Conservation (phyloP, 2,888 invertebrate species). For the Zootermopsis nevadensis region DNA sequence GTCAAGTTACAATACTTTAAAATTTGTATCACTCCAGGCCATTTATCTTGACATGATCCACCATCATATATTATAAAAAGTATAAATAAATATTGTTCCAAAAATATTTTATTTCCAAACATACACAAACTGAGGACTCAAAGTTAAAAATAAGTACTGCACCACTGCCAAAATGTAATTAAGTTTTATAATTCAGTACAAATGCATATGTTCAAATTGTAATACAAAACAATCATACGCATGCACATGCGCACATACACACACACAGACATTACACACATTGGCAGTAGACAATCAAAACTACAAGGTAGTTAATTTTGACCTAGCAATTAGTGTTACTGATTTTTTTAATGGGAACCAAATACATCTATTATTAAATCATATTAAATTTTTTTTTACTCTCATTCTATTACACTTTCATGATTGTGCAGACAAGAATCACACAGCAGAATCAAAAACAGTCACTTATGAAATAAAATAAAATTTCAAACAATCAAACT, state of each 20-base stretch:
- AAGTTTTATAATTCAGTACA: constrained; percentile 31
- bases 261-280: constrained; percentile 22
- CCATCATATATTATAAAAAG: constrained; percentile 37
- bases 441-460: not conserved
- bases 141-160: constrained; percentile 39
- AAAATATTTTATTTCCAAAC: constrained; percentile 43
- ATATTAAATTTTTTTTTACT: not conserved
- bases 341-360: not conserved
- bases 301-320: not conserved
- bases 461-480: not conserved
- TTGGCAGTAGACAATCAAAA: constrained; percentile 35
- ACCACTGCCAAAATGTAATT: constrained; percentile 38
- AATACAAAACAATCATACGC: constrained; percentile 23
- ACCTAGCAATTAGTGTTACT: not conserved
- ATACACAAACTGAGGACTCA: constrained; percentile 41
- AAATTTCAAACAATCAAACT: too few relatives aligned
- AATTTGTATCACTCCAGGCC: constrained; percentile 29
- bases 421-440: not conserved
- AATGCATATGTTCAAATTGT: constrained; percentile 32
- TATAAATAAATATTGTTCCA: constrained; percentile 37
- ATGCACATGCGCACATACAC: constrained; percentile 7
- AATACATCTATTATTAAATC: not conserved
- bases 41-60: constrained; percentile 42
- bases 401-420: not conserved
- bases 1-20: constrained; percentile 29